phyloP scores from a whole-genome alignment of 2,113 vertebrate species.

The Alligator mississippiensis region DNA sequence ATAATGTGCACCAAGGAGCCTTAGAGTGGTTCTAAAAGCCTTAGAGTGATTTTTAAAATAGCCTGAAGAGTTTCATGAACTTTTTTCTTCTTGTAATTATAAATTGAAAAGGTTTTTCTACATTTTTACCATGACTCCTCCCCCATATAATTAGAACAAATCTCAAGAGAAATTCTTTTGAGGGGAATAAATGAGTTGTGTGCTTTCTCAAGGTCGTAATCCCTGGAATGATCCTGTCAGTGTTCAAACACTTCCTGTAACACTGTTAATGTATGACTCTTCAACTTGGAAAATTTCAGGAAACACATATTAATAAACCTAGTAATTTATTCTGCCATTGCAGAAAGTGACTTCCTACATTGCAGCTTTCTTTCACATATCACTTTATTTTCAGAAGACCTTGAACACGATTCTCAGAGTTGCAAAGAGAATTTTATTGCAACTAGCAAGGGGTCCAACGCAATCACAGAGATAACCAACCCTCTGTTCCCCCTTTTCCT shows the following conservation, averaged over 20 bases:
- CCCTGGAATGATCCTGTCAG: neutral
- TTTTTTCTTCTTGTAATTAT: neutral
- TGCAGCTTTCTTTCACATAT: too few species aligned
- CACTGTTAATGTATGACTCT: neutral
- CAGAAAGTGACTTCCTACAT: too few species aligned
- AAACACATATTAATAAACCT: neutral
- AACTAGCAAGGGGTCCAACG: neutral
- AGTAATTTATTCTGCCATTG: too few species aligned
- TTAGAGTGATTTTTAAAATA: neutral
- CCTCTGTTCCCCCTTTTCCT: neutral
- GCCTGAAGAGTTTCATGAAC: neutral
- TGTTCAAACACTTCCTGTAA: slow-evolving; percentile 17
- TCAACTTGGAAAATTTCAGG: neutral
- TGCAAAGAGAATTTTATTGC: neutral
- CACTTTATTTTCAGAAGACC: neutral
- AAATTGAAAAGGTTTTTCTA: neutral
- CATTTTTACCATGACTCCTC: neutral
- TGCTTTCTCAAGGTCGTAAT: neutral
- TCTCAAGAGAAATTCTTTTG: neutral
- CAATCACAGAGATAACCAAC: neutral
- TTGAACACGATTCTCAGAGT: neutral
- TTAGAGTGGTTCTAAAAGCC: neutral
- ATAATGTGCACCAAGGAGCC: neutral
- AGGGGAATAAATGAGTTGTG: slow-evolving; percentile 3
- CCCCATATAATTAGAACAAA: neutral